These are phyloP conservation scores for Drosophila bocqueti DNA, from an alignment of 1,140 invertebrate species.

Conservation along the genomic window DNA sequence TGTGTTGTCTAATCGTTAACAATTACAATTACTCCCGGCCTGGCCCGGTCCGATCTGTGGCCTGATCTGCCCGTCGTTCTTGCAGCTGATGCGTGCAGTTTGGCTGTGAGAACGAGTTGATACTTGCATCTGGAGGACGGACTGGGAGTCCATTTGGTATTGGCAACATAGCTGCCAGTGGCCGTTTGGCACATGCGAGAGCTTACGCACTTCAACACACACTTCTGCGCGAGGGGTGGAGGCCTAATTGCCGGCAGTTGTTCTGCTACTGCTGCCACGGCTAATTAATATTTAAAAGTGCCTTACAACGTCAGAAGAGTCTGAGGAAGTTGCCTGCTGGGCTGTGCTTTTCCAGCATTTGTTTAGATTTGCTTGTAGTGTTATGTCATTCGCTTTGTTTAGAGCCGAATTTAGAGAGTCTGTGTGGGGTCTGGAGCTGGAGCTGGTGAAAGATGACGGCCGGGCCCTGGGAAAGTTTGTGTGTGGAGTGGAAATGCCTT, in stretches of 20 bases:
- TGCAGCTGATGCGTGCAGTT: conserved; percentile 59
- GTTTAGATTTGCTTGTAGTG: conserved; percentile 5
- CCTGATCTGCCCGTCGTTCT: conserved; percentile 30
- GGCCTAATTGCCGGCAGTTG: conserved; percentile 57
- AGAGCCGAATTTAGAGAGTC: conserved; percentile 38
- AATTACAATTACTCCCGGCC: conserved; percentile 75
- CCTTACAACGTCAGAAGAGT: conserved; percentile 46
- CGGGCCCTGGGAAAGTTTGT: conserved; percentile 48
- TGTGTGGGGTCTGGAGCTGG: conserved; percentile 21
- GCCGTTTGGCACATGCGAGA: conserved; percentile 44
- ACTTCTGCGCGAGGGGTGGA: conserved; percentile 31
- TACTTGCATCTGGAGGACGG: conserved; percentile 10
- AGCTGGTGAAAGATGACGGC: conserved; percentile 47
- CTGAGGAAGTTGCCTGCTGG: conserved; percentile 6
- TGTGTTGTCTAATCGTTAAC: conserved; percentile 79
- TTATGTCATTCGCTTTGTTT: conserved; percentile 63
- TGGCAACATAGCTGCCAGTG: conserved; percentile 4
- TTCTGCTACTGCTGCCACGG: conserved; percentile 37
- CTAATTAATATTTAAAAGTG: conserved; percentile 80
- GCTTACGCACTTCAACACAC: conserved; percentile 78
- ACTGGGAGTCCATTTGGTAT: conserved; percentile 9
- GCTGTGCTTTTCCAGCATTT: conserved; percentile 26
- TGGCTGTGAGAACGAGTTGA: conserved; percentile 41
- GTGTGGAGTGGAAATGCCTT: conserved; percentile 51
- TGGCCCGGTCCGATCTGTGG: conserved; percentile 13